These are phyloP conservation scores for Pollenia amentaria DNA, from an alignment of 2,888 invertebrate genomes.

Conservation along the genomic window DNA sequence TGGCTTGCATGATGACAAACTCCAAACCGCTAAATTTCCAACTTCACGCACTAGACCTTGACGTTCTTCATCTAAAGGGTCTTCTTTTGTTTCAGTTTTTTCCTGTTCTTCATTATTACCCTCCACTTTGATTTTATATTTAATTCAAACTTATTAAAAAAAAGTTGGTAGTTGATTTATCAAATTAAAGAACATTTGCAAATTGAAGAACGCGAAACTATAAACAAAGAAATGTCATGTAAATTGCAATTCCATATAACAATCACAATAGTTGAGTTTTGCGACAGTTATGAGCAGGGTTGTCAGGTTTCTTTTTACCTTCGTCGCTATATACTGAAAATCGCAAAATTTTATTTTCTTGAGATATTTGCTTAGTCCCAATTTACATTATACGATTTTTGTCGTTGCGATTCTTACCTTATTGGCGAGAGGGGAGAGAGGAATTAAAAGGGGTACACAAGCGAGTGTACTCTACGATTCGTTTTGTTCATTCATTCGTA, in stretches of 20 bases:
- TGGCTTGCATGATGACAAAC: conserved; percentile 98
- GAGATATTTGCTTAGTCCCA: too few species aligned
- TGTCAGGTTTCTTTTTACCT: too few species aligned
- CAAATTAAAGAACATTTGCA: not conserved
- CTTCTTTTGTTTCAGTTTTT: conserved; percentile 78
- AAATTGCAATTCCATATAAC: not conserved
- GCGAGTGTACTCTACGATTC: too few species aligned
- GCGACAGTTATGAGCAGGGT: too few species aligned
- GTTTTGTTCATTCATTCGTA: too few species aligned
- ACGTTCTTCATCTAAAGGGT: conserved; percentile 83
- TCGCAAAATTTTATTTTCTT: too few species aligned
- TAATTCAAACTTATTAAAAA: not conserved
- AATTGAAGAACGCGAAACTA: not conserved
- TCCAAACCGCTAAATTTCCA: conserved; percentile 97
- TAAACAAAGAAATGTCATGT: not conserved
- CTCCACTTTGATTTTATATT: conserved; percentile 75
- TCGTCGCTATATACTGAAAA: too few species aligned
- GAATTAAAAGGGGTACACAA: too few species aligned
- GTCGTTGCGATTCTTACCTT: too few species aligned
- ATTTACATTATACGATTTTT: too few species aligned
- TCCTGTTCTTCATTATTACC: conserved; percentile 77
- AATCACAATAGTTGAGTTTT: conserved; percentile 8
- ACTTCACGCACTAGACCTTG: conserved; percentile 90
- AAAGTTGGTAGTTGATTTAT: not conserved
- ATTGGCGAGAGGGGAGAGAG: too few species aligned